These are phyloP conservation scores for Trichopria drosophilae DNA, from an alignment of 2,888 invertebrate genomes.

Conservation along the genomic window DNA sequence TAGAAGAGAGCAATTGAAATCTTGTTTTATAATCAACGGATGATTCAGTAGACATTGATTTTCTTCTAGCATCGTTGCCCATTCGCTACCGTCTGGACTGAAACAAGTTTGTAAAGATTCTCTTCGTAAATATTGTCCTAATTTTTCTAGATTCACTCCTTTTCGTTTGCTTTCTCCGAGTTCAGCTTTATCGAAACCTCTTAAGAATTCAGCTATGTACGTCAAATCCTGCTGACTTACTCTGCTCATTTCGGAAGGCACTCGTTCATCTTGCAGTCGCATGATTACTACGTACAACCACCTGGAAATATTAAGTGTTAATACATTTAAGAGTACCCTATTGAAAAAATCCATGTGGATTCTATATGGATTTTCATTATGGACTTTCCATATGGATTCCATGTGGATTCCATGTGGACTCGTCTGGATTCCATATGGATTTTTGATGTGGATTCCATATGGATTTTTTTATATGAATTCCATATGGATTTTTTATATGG, in stretches of 20 bases:
- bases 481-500: too few species aligned
- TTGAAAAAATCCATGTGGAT: too few species aligned
- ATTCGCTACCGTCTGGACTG: constrained; percentile 72
- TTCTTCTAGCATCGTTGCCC: constrained; percentile 75
- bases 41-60: constrained; percentile 74
- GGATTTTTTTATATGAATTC: too few species aligned
- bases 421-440: too few species aligned
- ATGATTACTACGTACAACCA: constrained; percentile 90
- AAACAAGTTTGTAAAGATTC: constrained; percentile 70
- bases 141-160: constrained; percentile 76
- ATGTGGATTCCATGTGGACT: too few species aligned
- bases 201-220: constrained; percentile 88
- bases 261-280: constrained; percentile 79
- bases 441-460: too few species aligned
- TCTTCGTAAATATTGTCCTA: constrained; percentile 80
- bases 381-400: too few species aligned
- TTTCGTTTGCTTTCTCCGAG: constrained; percentile 48
- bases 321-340: not conserved
- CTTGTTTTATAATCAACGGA: constrained; percentile 74
- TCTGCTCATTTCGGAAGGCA: constrained; percentile 80
- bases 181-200: constrained; percentile 73
- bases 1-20: constrained; percentile 75
- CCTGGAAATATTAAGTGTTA: constrained; percentile 60
- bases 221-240: constrained; percentile 86
- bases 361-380: too few species aligned